Conservation (phyloP, 2,888 invertebrate species). For the Beris morrisii region DNA sequence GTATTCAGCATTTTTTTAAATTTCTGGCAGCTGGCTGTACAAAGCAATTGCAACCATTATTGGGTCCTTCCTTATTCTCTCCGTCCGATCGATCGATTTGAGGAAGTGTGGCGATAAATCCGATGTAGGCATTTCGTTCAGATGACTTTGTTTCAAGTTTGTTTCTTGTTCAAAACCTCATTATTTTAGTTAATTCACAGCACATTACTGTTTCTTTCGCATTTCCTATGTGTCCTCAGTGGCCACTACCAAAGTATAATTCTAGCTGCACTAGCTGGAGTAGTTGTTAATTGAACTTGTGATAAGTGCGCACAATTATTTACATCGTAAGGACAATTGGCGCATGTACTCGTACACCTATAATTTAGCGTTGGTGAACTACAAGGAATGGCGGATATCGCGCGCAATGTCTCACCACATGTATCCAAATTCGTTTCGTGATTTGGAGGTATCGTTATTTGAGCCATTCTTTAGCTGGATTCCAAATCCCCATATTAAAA, state of each 20-base stretch:
- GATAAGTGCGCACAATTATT: slow-evolving; percentile 73
- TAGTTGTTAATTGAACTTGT: slow-evolving; percentile 63
- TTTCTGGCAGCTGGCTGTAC: too few relatives aligned
- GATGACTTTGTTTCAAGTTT: neutral
- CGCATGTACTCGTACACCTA: slow-evolving; percentile 79
- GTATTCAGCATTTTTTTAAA: too few relatives aligned
- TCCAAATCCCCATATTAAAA: slow-evolving; percentile 61
- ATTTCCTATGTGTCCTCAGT: slow-evolving; percentile 51
- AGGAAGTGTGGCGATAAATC: slow-evolving; percentile 39
- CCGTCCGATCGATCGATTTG: slow-evolving; percentile 59
- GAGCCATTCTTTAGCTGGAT: slow-evolving; percentile 71
- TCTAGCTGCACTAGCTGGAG: slow-evolving; percentile 57
- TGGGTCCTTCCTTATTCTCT: too few relatives aligned
- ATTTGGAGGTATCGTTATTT: slow-evolving; percentile 68
- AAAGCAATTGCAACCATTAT: too few relatives aligned
- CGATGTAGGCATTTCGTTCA: slow-evolving; percentile 47
- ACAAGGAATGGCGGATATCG: slow-evolving; percentile 71
- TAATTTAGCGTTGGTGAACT: slow-evolving; percentile 66
- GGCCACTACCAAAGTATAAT: slow-evolving; percentile 50
- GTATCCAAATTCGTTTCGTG: slow-evolving; percentile 75
- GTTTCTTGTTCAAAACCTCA: neutral
- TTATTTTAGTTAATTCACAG: slow-evolving; percentile 52
- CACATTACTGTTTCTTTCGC: slow-evolving; percentile 51
- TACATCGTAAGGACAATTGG: slow-evolving; percentile 75
- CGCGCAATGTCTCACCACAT: slow-evolving; percentile 79